Evolutionary conservation across 2,113 vertebrate species (phyloP).

Genomic region (Pampusana beccarii): DNA sequence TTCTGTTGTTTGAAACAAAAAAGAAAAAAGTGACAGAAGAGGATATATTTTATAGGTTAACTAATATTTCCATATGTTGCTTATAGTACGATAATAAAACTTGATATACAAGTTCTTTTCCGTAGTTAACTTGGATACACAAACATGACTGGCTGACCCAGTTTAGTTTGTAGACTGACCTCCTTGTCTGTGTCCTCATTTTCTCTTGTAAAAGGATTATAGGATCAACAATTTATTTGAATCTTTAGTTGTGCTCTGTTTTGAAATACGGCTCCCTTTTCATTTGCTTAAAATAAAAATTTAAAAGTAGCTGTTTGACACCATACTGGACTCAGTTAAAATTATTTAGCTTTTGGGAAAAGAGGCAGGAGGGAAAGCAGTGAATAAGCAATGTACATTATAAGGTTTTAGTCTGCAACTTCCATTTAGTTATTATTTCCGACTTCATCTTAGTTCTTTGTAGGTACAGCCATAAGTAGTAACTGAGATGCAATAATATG

Average conservation of each 20-base stretch:
- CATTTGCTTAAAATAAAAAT: neutral
- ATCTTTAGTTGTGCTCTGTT: neutral
- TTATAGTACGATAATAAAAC: neutral
- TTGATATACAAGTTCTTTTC: neutral
- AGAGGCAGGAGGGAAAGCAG: neutral
- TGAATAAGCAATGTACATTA: neutral
- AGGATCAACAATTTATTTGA: neutral
- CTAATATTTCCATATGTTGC: neutral
- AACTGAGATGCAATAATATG: neutral
- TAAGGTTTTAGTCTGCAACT: neutral
- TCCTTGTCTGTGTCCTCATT: neutral
- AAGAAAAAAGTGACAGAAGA: neutral
- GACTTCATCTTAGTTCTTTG: neutral
- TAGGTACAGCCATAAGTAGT: neutral
- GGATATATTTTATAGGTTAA: neutral
- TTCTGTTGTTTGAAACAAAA: neutral
- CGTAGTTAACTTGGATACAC: neutral
- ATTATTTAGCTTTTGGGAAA: neutral
- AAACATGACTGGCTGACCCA: neutral
- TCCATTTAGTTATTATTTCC: neutral
- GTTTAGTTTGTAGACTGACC: neutral
- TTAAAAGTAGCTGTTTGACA: neutral
- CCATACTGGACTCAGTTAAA: neutral
- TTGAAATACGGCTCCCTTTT: neutral
- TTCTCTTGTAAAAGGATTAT: neutral